A percentile compares a stretch with the other conserved stretches of the same genome.
These are phyloP conservation scores for Eristalinus sepulchralis DNA, from an alignment of 2,888 invertebrate genomes.

Conservation along the genomic window DNA sequence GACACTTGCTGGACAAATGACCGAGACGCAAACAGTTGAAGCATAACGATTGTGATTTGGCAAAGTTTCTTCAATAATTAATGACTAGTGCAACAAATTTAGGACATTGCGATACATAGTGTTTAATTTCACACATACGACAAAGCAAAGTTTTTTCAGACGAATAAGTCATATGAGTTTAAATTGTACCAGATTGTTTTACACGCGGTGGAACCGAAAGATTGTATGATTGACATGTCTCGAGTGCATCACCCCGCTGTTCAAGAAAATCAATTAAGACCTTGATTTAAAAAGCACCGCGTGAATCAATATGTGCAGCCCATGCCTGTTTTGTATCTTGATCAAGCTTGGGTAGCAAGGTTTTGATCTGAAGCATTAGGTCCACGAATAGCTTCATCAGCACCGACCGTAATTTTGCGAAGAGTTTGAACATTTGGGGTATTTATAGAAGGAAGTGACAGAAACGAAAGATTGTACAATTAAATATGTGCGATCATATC, in stretches of 20 bases:
- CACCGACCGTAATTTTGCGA: constrained; percentile 10
- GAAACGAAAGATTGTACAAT: constrained; percentile 11
- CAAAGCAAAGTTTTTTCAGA: not conserved
- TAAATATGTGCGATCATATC: constrained; percentile 6
- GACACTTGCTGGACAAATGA: not conserved
- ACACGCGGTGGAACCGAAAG: not conserved
- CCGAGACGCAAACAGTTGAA: not conserved
- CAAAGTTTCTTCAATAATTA: not conserved
- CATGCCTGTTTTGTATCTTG: constrained; percentile 19
- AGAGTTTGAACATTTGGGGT: not conserved
- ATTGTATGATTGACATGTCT: not conserved
- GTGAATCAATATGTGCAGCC: not conserved
- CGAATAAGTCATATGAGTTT: not conserved
- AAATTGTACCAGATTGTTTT: not conserved
- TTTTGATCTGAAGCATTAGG: not conserved
- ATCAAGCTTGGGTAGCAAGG: constrained; percentile 14
- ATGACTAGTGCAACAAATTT: not conserved
- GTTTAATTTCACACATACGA: not conserved
- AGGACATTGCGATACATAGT: not conserved
- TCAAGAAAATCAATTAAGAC: not conserved
- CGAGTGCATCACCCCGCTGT: not conserved
- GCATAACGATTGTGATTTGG: not conserved
- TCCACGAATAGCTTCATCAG: not conserved
- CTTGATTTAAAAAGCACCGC: not conserved
- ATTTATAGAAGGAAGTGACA: constrained; percentile 9